These are phyloP conservation scores for Xestia ashworthii DNA, from an alignment of 2,888 invertebrate species.

Conservation along the genomic window DNA sequence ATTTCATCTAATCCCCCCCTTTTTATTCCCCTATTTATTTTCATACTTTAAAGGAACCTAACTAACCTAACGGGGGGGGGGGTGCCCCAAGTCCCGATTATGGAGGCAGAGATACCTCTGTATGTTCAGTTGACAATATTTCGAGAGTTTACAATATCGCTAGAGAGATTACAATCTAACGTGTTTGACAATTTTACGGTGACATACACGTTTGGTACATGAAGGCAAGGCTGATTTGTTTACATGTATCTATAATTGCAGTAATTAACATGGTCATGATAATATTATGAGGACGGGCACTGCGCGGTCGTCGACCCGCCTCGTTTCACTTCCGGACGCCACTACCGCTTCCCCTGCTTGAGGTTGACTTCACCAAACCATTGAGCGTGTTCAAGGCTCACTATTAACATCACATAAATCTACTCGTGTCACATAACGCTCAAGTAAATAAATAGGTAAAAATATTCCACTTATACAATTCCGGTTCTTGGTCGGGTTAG, in stretches of 20 bases:
- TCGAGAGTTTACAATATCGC: too few relatives aligned
- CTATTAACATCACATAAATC: slow-evolving; percentile 35
- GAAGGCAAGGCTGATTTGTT: slow-evolving; percentile 2
- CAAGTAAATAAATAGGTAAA: slow-evolving; percentile 39
- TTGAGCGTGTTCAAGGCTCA: slow-evolving; percentile 72
- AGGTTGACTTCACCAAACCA: slow-evolving; percentile 59
- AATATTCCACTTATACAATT: slow-evolving; percentile 38
- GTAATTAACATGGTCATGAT: slow-evolving; percentile 20
- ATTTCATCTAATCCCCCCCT: too few relatives aligned
- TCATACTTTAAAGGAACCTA: too few relatives aligned
- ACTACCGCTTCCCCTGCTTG: slow-evolving; percentile 71
- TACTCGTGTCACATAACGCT: slow-evolving; percentile 23
- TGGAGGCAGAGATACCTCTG: too few relatives aligned
- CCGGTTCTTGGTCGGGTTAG: slow-evolving; percentile 40
- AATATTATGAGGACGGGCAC: slow-evolving; percentile 72
- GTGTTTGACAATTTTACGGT: too few relatives aligned
- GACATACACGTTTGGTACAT: neutral
- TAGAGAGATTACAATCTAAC: too few relatives aligned
- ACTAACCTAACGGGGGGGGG: too few relatives aligned
- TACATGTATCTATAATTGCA: neutral
- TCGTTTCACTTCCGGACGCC: slow-evolving; percentile 65
- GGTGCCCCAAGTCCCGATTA: too few relatives aligned
- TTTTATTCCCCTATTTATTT: too few relatives aligned
- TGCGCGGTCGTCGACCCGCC: slow-evolving; percentile 76
- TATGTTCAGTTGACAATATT: too few relatives aligned